Conservation (phyloP, 2,797 vertebrate genomes). For the Lophius americanus region DNA sequence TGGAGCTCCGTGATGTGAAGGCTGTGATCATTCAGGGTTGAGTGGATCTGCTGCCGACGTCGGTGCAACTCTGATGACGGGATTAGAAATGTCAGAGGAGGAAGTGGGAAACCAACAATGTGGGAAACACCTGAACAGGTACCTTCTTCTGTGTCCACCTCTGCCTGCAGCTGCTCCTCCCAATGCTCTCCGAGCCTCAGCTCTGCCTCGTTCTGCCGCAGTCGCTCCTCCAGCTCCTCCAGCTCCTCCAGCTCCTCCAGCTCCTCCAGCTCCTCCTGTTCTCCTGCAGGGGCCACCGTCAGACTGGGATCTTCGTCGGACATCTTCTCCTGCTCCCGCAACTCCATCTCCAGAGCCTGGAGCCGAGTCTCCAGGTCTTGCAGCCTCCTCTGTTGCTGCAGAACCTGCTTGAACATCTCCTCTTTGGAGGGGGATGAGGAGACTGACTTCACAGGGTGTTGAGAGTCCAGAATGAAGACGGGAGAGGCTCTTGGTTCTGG, state of each 20-base stretch:
- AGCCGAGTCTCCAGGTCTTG: slow-evolving; percentile 80
- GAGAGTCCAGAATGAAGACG: slow-evolving; percentile 21
- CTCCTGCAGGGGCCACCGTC: slow-evolving; percentile 51
- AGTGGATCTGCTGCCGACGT: slow-evolving; percentile 76
- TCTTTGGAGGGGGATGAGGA: slow-evolving; percentile 76
- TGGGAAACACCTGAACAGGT: neutral
- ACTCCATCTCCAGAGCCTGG: slow-evolving; percentile 76
- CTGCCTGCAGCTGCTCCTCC: slow-evolving; percentile 83
- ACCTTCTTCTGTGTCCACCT: slow-evolving; percentile 85
- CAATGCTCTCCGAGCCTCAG: slow-evolving; percentile 82
- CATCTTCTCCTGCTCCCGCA: slow-evolving; percentile 65
- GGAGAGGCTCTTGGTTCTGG: slow-evolving; percentile 52
- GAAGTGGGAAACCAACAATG: too few relatives aligned
- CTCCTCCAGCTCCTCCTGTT: slow-evolving; percentile 81
- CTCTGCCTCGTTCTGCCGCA: slow-evolving; percentile 83
- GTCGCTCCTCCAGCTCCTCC: slow-evolving; percentile 79
- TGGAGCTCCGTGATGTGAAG: slow-evolving; percentile 80
- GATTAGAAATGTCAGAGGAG: neutral
- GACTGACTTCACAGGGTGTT: neutral
- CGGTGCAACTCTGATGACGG: slow-evolving; percentile 69
- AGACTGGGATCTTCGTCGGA: slow-evolving; percentile 22
- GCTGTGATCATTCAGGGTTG: slow-evolving; percentile 80
- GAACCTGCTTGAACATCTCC: slow-evolving; percentile 81
- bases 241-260: slow-evolving; percentile 85
- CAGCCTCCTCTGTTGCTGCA: slow-evolving; percentile 84